Conservation (phyloP, 2,888 invertebrate genomes). For the Pollenia amentaria region DNA sequence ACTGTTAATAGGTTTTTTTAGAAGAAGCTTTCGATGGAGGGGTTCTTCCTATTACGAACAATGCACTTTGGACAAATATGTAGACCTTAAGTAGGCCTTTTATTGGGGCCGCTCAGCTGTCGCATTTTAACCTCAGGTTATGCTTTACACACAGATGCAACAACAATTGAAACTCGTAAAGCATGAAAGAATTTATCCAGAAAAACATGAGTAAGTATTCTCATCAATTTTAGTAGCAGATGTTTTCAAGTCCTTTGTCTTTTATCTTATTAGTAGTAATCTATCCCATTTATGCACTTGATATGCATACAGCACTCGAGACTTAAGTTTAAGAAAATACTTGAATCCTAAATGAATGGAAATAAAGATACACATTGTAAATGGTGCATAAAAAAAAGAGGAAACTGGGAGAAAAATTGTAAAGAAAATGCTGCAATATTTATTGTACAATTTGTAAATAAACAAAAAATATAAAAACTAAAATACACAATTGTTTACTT, state of each 20-base stretch:
- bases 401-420: not conserved
- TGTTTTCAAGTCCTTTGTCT: slow-evolving; percentile 67
- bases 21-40: too few species aligned
- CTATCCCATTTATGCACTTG: slow-evolving; percentile 62
- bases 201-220: slow-evolving; percentile 60
- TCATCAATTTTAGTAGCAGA: slow-evolving; percentile 68
- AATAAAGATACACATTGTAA: slow-evolving; percentile 25
- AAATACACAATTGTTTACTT: not conserved
- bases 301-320: slow-evolving; percentile 53
- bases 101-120: too few species aligned
- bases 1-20: too few species aligned
- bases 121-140: too few species aligned
- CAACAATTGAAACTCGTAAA: not conserved
- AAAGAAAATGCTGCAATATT: slow-evolving; percentile 9
- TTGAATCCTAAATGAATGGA: slow-evolving; percentile 39
- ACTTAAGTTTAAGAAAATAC: slow-evolving; percentile 40
- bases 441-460: slow-evolving; percentile 6
- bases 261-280: slow-evolving; percentile 70
- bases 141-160: not conserved
- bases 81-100: too few species aligned
- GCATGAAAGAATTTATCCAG: not conserved
- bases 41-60: too few species aligned
- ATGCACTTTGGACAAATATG: too few species aligned
- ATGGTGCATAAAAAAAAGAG: not conserved
- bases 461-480: slow-evolving; percentile 1